Percentiles rank a stretch among this genome's conserved stretches.
Conservation (phyloP, 2,797 vertebrate genomes). For the Crax fasciolata region DNA sequence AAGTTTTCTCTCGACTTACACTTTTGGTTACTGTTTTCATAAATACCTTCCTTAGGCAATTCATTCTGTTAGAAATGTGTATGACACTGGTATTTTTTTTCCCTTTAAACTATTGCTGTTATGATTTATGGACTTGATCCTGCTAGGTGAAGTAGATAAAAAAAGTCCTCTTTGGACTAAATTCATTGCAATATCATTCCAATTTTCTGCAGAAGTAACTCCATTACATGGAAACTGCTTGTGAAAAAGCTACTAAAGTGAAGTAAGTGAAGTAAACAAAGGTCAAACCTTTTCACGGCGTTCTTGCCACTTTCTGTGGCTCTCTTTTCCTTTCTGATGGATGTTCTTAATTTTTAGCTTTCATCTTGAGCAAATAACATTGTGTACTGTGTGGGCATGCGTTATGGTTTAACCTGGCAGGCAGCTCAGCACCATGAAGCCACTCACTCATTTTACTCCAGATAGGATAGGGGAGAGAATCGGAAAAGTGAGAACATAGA, state of each 20-base stretch:
- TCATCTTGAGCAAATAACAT: background rate
- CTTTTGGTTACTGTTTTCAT: constrained; percentile 58
- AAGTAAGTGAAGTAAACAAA: constrained; percentile 16
- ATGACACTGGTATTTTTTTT: constrained; percentile 56
- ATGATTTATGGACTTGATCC: constrained; percentile 62
- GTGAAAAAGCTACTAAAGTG: background rate
- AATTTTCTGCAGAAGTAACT: constrained; percentile 36
- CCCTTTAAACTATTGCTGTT: background rate
- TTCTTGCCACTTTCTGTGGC: background rate
- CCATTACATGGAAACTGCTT: constrained; percentile 28
- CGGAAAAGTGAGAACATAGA: background rate
- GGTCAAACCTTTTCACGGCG: background rate
- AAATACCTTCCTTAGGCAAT: constrained; percentile 63
- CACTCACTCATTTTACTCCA: no score
- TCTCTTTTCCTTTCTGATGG: background rate
- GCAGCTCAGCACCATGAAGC: background rate
- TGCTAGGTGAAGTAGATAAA: constrained; percentile 20
- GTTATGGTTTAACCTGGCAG: background rate
- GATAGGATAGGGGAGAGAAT: background rate
- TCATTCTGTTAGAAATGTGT: constrained; percentile 9
- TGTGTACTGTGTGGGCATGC: background rate
- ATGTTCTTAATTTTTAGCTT: constrained; percentile 16
- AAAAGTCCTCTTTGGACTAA: constrained; percentile 32
- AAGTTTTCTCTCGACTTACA: constrained; percentile 36
- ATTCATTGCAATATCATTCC: background rate